A percentile compares a stretch with the other conserved stretches of the same genome.
These are phyloP conservation scores for Megalopta genalis DNA, from an alignment of 1,140 invertebrate genomes.

Conservation along the genomic window DNA sequence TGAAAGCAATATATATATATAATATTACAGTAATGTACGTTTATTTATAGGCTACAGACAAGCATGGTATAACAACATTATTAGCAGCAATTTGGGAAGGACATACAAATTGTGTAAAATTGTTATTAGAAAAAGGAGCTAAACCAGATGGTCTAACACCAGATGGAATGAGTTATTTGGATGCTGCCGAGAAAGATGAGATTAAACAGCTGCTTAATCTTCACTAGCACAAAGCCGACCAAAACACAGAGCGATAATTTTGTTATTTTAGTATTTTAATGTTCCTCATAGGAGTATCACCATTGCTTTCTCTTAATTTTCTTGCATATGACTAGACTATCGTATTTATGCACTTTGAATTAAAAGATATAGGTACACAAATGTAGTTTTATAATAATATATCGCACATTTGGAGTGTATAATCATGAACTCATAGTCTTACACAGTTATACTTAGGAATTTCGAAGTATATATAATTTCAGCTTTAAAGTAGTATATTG, in stretches of 20 bases:
- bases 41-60: conserved; percentile 88
- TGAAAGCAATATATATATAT: not conserved
- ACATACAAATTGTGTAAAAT: conserved; percentile 93
- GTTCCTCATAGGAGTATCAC: conserved; percentile 76
- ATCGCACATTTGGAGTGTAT: conserved; percentile 53
- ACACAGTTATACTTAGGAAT: conserved; percentile 45
- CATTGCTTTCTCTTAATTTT: conserved; percentile 74
- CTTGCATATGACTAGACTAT: conserved; percentile 59
- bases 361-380: conserved; percentile 51
- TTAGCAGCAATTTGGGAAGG: conserved; percentile 98
- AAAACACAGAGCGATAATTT: conserved; percentile 69
- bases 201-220: conserved; percentile 87
- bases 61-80: conserved; percentile 95
- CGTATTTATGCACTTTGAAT: conserved; percentile 65
- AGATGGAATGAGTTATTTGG: conserved; percentile 91
- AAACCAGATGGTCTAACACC: conserved; percentile 90
- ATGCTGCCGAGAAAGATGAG: conserved; percentile 95
- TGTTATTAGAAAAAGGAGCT: conserved; percentile 93
- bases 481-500: conserved; percentile 48
- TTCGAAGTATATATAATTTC: conserved; percentile 52
- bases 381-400: conserved; percentile 63
- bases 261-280: conserved; percentile 76
- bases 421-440: conserved; percentile 57
- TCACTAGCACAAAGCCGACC: conserved; percentile 75
- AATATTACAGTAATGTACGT: conserved; percentile 2